Percentiles rank a stretch among this genome's conserved stretches.
These are phyloP conservation scores for Hylia prasina DNA, from an alignment of 2,113 vertebrate species.

Conservation along the genomic window DNA sequence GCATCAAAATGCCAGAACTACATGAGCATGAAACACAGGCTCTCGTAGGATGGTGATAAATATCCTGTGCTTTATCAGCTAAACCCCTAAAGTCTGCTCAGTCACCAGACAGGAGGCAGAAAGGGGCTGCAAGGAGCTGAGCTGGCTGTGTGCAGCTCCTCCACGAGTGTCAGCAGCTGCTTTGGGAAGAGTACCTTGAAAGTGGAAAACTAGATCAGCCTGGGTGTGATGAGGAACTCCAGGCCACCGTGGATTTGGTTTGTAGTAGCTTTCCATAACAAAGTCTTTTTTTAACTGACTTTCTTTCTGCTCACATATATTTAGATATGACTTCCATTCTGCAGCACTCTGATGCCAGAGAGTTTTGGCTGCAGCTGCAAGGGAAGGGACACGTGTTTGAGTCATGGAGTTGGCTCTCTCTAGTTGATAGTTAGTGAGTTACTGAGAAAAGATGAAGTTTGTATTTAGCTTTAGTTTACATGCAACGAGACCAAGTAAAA, in stretches of 20 bases:
- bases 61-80: not conserved
- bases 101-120: not conserved
- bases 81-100: not conserved
- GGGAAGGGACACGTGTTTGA: constrained; percentile 52
- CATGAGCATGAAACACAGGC: not conserved
- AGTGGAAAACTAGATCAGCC: constrained; percentile 23
- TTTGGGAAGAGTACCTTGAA: not conserved
- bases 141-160: not conserved
- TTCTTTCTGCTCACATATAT: constrained; percentile 54
- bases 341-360: constrained; percentile 45
- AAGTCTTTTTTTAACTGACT: constrained; percentile 59
- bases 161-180: not conserved
- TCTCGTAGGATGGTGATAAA: not conserved
- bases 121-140: not conserved
- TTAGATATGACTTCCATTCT: constrained; percentile 58
- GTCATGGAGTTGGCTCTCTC: constrained; percentile 59
- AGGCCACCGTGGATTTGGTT: constrained; percentile 48
- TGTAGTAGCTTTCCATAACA: constrained; percentile 63
- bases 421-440: constrained; percentile 38
- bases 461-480: constrained; percentile 48
- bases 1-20: not conserved
- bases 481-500: constrained; percentile 40
- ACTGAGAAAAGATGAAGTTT: constrained; percentile 47
- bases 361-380: constrained; percentile 45
- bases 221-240: constrained; percentile 31